phyloP scores from a whole-genome alignment of 2,888 invertebrate species.

The Cryptops parisi region DNA sequence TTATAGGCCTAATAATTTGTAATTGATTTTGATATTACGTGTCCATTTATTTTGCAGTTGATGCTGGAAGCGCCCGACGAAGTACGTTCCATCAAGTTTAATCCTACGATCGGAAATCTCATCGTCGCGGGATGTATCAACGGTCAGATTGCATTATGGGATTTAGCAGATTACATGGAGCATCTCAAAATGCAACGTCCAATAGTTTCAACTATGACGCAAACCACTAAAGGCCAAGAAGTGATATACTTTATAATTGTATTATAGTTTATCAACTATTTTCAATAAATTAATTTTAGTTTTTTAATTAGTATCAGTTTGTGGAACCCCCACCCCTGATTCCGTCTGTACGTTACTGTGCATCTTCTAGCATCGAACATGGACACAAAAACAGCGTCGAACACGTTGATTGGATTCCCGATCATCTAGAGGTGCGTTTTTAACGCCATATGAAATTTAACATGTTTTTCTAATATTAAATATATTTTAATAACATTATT shows the following conservation, averaged over 20 bases:
- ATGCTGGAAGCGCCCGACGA: slow-evolving; percentile 3
- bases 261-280: neutral
- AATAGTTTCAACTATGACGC: neutral
- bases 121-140: neutral
- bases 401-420: slow-evolving; percentile 5
- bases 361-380: neutral
- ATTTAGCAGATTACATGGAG: slow-evolving; percentile 5
- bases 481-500: too few relatives aligned
- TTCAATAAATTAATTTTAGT: neutral
- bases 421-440: slow-evolving; percentile 4
- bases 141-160: slow-evolving; percentile 7
- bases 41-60: too few relatives aligned
- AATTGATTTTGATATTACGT: too few relatives aligned
- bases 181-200: neutral
- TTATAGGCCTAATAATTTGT: too few relatives aligned
- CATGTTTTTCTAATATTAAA: too few relatives aligned
- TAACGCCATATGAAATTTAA: too few relatives aligned
- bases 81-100: neutral
- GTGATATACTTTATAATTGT: neutral
- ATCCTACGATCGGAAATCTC: neutral
- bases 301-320: slow-evolving; percentile 4
- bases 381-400: slow-evolving; percentile 4
- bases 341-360: neutral
- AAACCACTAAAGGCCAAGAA: neutral
- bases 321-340: neutral